A percentile compares a stretch with the other conserved stretches of the same genome.
phyloP scores from a whole-genome alignment of 1,140 invertebrate species.

The Tetramorium simillimum region DNA sequence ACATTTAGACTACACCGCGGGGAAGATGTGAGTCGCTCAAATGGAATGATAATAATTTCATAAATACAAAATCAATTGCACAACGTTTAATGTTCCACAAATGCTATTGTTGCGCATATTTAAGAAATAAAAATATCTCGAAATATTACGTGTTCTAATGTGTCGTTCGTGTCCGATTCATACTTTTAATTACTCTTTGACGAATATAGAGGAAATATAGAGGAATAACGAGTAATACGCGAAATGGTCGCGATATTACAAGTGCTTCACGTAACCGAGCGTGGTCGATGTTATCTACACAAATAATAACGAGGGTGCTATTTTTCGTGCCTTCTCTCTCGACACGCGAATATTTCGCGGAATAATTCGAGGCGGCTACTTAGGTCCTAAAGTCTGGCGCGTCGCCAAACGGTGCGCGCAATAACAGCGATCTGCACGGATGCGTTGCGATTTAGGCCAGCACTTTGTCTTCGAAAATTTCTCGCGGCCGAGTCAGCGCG shows the following conservation, averaged over 20 bases:
- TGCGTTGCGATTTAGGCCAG: constrained; percentile 48
- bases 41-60: not conserved
- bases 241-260: not conserved
- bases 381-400: constrained; percentile 34
- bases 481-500: not conserved
- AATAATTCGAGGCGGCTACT: constrained; percentile 54
- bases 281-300: not conserved
- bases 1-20: not conserved
- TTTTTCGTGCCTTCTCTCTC: constrained; percentile 24
- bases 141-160: not conserved
- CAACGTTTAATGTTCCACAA: not conserved
- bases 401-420: not conserved
- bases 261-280: not conserved
- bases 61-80: not conserved
- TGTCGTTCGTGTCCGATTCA: not conserved
- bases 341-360: constrained; percentile 47
- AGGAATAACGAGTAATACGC: not conserved
- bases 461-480: constrained; percentile 44
- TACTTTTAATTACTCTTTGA: not conserved
- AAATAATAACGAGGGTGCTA: constrained; percentile 40
- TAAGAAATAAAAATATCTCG: not conserved
- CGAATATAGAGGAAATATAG: not conserved
- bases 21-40: not conserved
- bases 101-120: not conserved
- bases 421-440: constrained; percentile 37